Evolutionary conservation across 2,888 invertebrate species (phyloP).

Genomic region (Teinopalpus imperialis): DNA sequence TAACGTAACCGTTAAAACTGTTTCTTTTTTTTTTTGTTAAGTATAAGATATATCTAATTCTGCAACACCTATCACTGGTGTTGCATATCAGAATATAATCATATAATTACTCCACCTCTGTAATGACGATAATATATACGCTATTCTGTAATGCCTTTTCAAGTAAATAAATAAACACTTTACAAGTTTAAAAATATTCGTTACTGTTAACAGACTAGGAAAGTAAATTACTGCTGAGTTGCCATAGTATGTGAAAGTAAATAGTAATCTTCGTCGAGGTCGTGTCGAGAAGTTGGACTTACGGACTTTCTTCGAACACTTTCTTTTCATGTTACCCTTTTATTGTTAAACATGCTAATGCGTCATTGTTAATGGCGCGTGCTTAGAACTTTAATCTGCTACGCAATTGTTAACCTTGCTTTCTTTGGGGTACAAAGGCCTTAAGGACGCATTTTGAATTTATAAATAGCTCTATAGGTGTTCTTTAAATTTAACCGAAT

Average conservation of each 20-base stretch:
- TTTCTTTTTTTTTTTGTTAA: too few species aligned
- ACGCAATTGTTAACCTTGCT: slow-evolving; percentile 19
- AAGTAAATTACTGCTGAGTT: background rate
- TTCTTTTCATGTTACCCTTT: slow-evolving; percentile 20
- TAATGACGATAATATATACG: too few species aligned
- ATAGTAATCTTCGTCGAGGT: background rate
- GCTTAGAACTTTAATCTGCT: slow-evolving; percentile 9
- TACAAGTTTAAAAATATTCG: too few species aligned
- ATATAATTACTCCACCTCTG: too few species aligned
- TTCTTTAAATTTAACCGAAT: slow-evolving; percentile 1
- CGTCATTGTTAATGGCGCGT: slow-evolving; percentile 20
- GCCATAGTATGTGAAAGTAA: slow-evolving; percentile 11
- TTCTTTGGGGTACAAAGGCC: slow-evolving; percentile 14
- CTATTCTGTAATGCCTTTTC: too few species aligned
- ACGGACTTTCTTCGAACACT: slow-evolving; percentile 24
- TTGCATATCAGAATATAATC: too few species aligned
- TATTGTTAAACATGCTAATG: slow-evolving; percentile 22
- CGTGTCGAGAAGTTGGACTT: background rate
- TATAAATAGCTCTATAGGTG: slow-evolving; percentile 8
- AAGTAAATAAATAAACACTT: too few species aligned
- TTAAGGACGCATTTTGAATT: slow-evolving; percentile 20
- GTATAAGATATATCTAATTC: too few species aligned
- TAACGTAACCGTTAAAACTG: too few species aligned
- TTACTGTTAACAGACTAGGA: slow-evolving; percentile 1
- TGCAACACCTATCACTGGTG: too few species aligned